phyloP scores from a whole-genome alignment of 2,797 vertebrate genomes.

The Kryptopterus vitreolus region DNA sequence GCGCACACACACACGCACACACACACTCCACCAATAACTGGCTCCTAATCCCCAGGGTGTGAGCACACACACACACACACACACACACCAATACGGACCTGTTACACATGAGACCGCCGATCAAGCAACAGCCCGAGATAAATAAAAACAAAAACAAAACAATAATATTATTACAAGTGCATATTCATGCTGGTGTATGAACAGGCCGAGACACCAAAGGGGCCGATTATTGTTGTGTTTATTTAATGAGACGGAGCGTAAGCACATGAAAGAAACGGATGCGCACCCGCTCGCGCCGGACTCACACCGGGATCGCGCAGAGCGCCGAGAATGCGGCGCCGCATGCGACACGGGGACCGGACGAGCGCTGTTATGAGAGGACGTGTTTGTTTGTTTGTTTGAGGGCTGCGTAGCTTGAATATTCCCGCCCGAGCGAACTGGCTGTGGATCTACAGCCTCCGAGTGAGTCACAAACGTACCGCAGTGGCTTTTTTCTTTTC shows the following conservation, averaged over 20 bases:
- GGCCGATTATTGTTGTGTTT: background rate
- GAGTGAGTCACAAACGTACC: conserved; percentile 66
- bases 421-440: conserved; percentile 49
- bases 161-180: conserved; percentile 59
- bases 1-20: background rate
- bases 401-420: conserved; percentile 24
- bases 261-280: conserved; percentile 67
- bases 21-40: conserved; percentile 56
- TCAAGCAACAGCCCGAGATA: conserved; percentile 45
- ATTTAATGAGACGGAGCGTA: conserved; percentile 58
- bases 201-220: conserved; percentile 51
- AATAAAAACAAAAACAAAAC: conserved; percentile 64
- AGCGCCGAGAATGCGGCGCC: conserved; percentile 31
- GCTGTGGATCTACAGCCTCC: conserved; percentile 58
- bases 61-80: conserved; percentile 41
- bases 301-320: too few relatives aligned
- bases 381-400: background rate
- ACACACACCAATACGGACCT: conserved; percentile 29
- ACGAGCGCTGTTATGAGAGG: conserved; percentile 25
- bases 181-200: conserved; percentile 68
- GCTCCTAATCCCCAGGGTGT: conserved; percentile 60
- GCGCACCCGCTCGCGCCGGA: too few relatives aligned
- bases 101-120: conserved; percentile 38
- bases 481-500: conserved; percentile 34
- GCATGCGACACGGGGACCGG: conserved; percentile 33